Percentiles rank a stretch among this genome's conserved stretches.
Conservation (phyloP, 1,140 invertebrate genomes). For the Triops longicaudatus region DNA sequence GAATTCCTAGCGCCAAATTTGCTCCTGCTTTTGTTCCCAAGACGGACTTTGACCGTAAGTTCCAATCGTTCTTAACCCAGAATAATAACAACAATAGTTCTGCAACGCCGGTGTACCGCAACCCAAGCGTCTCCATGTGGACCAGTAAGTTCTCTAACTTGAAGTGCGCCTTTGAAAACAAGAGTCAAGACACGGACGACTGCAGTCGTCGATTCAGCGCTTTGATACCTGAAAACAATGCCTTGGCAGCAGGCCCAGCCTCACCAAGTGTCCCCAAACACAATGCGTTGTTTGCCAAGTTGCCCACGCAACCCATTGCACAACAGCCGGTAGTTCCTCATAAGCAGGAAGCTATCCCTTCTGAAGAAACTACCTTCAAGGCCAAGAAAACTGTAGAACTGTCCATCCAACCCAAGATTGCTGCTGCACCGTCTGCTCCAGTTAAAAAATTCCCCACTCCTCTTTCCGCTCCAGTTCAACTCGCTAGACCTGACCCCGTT, state of each 20-base stretch:
- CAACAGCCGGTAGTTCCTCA: neutral
- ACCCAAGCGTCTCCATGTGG: constrained; percentile 43
- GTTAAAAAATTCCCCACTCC: neutral
- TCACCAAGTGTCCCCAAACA: constrained; percentile 20
- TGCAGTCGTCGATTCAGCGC: neutral
- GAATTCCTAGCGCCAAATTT: neutral
- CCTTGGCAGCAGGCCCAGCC: constrained; percentile 21
- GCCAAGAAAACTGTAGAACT: neutral
- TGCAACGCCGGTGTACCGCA: constrained; percentile 12
- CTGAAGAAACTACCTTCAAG: neutral
- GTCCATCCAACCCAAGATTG: neutral
- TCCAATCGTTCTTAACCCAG: constrained; percentile 68
- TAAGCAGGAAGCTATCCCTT: neutral
- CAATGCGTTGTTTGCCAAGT: neutral
- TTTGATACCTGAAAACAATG: neutral
- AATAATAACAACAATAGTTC: constrained; percentile 39
- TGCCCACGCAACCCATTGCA: neutral
- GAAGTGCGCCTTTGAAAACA: constrained; percentile 66
- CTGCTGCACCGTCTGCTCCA: neutral
- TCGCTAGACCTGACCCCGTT: neutral
- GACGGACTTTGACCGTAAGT: constrained; percentile 75
- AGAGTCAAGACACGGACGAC: neutral
- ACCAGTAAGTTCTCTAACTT: constrained; percentile 71
- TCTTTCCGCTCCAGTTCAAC: neutral
- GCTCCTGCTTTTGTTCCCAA: constrained; percentile 57